phyloP scores from a whole-genome alignment of 2,797 vertebrate genomes.

The Sternarchorhynchus goeldii region DNA sequence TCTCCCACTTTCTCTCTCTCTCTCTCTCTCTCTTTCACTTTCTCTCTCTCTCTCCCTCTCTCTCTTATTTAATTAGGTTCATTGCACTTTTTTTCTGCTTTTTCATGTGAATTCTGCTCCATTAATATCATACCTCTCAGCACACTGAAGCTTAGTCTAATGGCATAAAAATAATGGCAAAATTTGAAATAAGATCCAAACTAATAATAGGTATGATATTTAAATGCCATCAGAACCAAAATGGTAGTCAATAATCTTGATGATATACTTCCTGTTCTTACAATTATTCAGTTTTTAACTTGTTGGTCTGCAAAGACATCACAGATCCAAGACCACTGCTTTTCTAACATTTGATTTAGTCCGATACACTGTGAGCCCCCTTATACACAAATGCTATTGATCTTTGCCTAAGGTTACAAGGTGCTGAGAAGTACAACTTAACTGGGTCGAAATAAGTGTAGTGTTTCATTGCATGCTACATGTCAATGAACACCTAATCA shows the following conservation, averaged over 20 bases:
- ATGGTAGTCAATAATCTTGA: not conserved
- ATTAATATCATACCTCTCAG: constrained; percentile 64
- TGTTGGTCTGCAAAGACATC: not conserved
- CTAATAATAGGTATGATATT: not conserved
- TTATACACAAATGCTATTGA: not conserved
- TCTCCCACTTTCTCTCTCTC: constrained; percentile 6
- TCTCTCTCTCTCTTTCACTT: constrained; percentile 9
- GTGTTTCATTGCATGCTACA: constrained; percentile 57
- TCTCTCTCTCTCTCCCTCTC: constrained; percentile 1
- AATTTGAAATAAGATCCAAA: not conserved
- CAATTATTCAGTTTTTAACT: not conserved
- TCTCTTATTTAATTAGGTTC: constrained; percentile 32
- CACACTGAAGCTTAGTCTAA: constrained; percentile 29
- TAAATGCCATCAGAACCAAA: constrained; percentile 1
- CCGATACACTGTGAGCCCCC: not conserved
- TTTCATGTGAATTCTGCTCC: constrained; percentile 13
- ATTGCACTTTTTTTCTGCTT: not conserved
- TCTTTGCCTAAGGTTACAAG: not conserved
- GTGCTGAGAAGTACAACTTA: constrained; percentile 60
- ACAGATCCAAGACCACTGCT: not conserved
- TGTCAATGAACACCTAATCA: constrained; percentile 52
- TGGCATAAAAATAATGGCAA: not conserved
- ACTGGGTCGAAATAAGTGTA: constrained; percentile 39
- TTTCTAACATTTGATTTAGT: not conserved
- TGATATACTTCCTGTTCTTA: constrained; percentile 3